These are phyloP conservation scores for Scaptomyza hsui DNA, from an alignment of 1,140 invertebrate genomes.

Conservation along the genomic window DNA sequence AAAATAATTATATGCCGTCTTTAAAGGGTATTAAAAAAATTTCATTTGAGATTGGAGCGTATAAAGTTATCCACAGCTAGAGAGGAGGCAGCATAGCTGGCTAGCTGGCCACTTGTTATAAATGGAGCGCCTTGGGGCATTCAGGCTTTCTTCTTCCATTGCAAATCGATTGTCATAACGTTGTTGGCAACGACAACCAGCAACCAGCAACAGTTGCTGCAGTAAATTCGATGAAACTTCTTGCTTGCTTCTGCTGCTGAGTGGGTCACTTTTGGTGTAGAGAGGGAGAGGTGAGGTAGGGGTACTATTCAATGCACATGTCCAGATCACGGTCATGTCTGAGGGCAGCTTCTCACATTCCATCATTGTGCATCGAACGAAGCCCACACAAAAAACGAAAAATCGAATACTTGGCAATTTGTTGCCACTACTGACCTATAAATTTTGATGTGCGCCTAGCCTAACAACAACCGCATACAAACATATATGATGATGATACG, in stretches of 20 bases:
- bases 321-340: conserved; percentile 33
- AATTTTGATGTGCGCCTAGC: conserved; percentile 79
- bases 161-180: conserved; percentile 82
- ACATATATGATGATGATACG: conserved; percentile 44
- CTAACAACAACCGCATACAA: conserved; percentile 59
- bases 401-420: conserved; percentile 68
- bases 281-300: not conserved
- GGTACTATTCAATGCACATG: conserved; percentile 29
- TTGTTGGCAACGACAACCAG: conserved; percentile 33
- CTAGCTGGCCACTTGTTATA: conserved; percentile 69
- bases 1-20: not conserved
- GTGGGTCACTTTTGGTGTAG: conserved; percentile 44
- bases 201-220: conserved; percentile 29
- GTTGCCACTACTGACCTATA: conserved; percentile 84
- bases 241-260: conserved; percentile 16
- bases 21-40: conserved; percentile 37
- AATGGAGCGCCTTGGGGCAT: conserved; percentile 75
- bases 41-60: conserved; percentile 23
- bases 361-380: conserved; percentile 24
- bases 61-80: conserved; percentile 32
- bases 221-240: conserved; percentile 14
- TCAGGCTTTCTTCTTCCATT: conserved; percentile 59
- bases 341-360: conserved; percentile 54
- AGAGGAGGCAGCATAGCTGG: conserved; percentile 6
- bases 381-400: conserved; percentile 34